Evolutionary conservation across 2,797 vertebrate species (phyloP), one percentile per base, ranked within the genome.

Genomic region (Esox lucius): DNA sequence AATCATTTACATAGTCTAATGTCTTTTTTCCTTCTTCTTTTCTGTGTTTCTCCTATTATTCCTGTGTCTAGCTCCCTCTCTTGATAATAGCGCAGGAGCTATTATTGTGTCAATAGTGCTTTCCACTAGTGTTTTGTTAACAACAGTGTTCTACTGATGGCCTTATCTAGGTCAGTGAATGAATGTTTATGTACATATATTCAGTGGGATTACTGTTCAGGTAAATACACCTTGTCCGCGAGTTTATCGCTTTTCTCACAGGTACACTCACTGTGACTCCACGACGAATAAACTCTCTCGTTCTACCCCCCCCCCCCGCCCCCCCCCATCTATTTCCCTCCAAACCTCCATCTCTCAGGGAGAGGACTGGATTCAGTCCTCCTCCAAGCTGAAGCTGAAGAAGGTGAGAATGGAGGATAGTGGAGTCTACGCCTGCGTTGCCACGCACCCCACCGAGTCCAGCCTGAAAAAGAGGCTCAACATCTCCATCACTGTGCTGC

Each of bases 391-490:
- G 77, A 89, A 64, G 2, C 82, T 96, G 82, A 78, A 26, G 69
- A 90, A 91, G 26, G 78, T 94, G 78, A 84, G 26, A 0, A 67
- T 24, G 0, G 16, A 42, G 16, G 88, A 94, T 62, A 85, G 73
- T 12, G 95, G 95, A 26, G 70, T 26, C 73, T 96, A 95, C 86
- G 92, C 90, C 1, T 96, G 95, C 89, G 74, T 56, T 2, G 94
- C 87, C n/a, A 24, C 85, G 61, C 92, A 94, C 72, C 93, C 91
- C 13, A 75, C 85, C 1, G 72, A 92, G 53, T 68, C 73, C n/a
- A 84, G 83, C 0, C 89, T 96, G 75, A 82, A 2, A 75, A 93
- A 85, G 86, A 92, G 65, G 13, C 86, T 73, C 53, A 90, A 87
- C 56, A 78, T 96, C 86, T 87, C 26, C 61, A 78, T 96, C 82